Evolutionary conservation across 2,888 invertebrate genomes (phyloP), one percentile per base, ranked within the genome.

Genomic region (Dysmachus trigonus): DNA sequence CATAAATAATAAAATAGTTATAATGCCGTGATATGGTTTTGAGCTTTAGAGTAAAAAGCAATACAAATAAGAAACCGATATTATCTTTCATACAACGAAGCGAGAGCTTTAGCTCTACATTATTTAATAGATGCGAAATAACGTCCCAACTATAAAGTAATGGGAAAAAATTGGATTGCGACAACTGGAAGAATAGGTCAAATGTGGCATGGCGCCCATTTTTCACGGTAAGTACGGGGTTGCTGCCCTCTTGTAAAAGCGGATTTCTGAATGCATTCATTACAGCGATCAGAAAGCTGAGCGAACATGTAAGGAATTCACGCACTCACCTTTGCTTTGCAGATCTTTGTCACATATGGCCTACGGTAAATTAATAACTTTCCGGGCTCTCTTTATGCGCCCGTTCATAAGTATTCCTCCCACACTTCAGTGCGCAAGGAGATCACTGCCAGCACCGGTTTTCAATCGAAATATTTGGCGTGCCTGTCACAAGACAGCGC

Each of bases 371-470:
- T 53, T 81, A 81, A 53, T 81, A 81, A 81, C 62, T 81, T 62
- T 7, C n/a, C 22, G 31, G 31, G 81, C 30, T 62, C 53, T 53
- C 81, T 81, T 81, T 53, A 18, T 22, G 53, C 8, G 47, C 8
- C 8, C 62, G 53, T 53, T 30, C 33, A 62, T 62, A 81, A 53
- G 31, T 81, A 62, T 62, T 62, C 79, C 62, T 81, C 81, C 81
- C 31, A 81, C 81, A 81, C 62, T 35, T n/a, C n/a, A 81, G 81
- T 81, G 81, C 81, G 62, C 81, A 81, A 81, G 81, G 33, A 81
- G 81, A 81, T 81, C 81, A 62, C 30, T 18, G 62, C 81, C 79
- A 53, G 33, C 81, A 51, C 53, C 33, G 33, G 53, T 53, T 81
- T 81, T 33, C 47, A 13, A 33, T n/a, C 33, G 13, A 62, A 62